Conservation (phyloP, 1,140 invertebrate genomes). For the Panagrolaimus sp. region DNA sequence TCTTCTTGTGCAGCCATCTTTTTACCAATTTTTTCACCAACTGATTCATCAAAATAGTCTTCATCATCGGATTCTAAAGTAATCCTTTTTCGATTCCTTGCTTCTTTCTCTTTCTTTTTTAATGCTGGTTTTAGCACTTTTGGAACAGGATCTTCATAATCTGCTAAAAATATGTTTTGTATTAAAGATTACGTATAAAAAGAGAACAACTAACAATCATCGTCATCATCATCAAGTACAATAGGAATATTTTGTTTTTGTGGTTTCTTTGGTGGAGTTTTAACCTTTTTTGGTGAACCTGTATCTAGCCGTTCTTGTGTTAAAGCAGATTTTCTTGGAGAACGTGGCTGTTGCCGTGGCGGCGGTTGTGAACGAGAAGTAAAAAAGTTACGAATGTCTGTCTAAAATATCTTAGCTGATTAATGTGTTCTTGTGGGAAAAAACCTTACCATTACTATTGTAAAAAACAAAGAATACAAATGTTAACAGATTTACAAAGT, state of each 20-base stretch:
- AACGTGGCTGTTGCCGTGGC: background rate
- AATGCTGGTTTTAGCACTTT: background rate
- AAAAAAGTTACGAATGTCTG: conserved; percentile 11
- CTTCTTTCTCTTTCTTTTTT: background rate
- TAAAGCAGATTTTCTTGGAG: conserved; percentile 4
- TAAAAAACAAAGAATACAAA: too few relatives aligned
- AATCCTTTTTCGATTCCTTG: background rate
- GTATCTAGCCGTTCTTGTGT: background rate
- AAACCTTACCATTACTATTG: too few relatives aligned
- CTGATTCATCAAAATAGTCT: background rate
- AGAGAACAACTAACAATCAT: conserved; percentile 7
- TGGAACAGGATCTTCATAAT: background rate
- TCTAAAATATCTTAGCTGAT: too few relatives aligned
- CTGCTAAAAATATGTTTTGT: background rate
- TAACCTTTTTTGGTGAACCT: background rate
- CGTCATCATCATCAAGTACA: background rate
- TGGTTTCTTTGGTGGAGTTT: background rate
- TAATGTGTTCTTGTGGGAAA: too few relatives aligned
- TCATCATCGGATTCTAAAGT: background rate
- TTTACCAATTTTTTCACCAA: background rate
- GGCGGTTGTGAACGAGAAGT: too few relatives aligned
- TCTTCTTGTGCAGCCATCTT: background rate
- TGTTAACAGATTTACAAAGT: too few relatives aligned
- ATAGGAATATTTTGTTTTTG: background rate
- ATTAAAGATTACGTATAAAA: too few relatives aligned